Percentiles rank a stretch among this genome's conserved stretches.
phyloP scores from a whole-genome alignment of 2,113 vertebrate species.

The Dromiciops gliroides region DNA sequence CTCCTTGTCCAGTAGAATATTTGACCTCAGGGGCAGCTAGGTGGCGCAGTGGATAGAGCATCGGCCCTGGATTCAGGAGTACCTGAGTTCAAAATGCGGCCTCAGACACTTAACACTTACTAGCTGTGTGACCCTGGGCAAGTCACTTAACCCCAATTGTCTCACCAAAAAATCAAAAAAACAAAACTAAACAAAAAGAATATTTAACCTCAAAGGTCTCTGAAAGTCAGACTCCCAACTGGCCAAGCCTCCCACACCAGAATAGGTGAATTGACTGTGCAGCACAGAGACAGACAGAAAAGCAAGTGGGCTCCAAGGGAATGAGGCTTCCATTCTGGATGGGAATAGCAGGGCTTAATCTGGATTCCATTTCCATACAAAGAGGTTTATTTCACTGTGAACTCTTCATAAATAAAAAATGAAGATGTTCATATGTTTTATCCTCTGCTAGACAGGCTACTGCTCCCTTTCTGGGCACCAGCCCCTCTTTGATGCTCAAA shows the following conservation, averaged over 20 bases:
- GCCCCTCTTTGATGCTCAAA: neutral
- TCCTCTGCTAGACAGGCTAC: neutral
- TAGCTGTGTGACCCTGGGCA: no score
- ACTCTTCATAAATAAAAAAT: slow-evolving; percentile 38
- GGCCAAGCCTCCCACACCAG: neutral
- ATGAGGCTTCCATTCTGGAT: neutral
- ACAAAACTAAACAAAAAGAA: no score
- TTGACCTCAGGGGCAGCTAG: no score
- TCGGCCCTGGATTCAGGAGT: no score
- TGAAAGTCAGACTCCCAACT: slow-evolving; percentile 11
- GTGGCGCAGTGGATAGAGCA: no score
- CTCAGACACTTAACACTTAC: no score
- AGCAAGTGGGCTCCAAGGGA: neutral
- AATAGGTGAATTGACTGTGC: neutral
- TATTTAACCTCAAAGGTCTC: neutral
- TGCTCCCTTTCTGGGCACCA: neutral
- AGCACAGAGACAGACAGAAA: neutral
- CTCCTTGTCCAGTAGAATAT: neutral
- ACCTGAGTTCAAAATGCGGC: no score
- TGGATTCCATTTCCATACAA: slow-evolving; percentile 16
- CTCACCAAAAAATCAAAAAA: no score
- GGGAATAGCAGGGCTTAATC: slow-evolving; percentile 27
- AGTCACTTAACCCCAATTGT: no score
- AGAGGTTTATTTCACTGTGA: slow-evolving; percentile 31
- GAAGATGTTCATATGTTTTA: slow-evolving; percentile 22